Conservation (phyloP, 2,797 vertebrate species). For the Tinamus major region DNA sequence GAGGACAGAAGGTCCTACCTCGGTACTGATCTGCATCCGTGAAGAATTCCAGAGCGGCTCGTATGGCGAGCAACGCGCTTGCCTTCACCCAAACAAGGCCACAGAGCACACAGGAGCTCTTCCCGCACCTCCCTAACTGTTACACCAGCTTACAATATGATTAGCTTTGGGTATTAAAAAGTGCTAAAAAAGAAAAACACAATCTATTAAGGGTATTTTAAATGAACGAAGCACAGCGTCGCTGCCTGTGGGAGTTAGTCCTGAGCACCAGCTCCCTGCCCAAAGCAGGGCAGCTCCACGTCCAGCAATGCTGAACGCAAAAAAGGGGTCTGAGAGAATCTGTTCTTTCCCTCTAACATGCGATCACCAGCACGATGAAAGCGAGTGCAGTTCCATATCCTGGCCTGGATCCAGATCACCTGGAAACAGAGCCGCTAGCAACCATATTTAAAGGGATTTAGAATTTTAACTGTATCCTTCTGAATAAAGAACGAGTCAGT, state of each 20-base stretch:
- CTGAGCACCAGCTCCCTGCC: too few relatives aligned
- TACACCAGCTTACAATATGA: too few relatives aligned
- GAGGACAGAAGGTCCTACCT: neutral
- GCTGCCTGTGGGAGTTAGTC: neutral
- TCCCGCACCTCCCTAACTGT: neutral
- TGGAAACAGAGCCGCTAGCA: neutral
- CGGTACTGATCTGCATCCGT: neutral
- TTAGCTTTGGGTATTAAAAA: neutral
- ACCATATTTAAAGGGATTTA: neutral
- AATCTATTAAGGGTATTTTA: too few relatives aligned
- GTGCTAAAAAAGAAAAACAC: neutral
- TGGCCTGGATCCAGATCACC: neutral
- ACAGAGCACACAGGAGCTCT: neutral
- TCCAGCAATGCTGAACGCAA: neutral
- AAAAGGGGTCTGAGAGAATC: neutral
- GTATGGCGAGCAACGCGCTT: neutral
- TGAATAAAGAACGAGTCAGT: neutral
- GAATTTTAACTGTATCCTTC: too few relatives aligned
- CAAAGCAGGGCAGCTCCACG: rapidly evolving
- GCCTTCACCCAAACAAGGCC: neutral
- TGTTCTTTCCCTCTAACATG: neutral
- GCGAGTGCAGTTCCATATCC: neutral
- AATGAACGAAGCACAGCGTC: neutral
- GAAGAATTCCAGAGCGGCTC: neutral
- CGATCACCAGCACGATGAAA: neutral